Conservation (phyloP, 1,140 invertebrate genomes). For the Drosophila insularis region DNA sequence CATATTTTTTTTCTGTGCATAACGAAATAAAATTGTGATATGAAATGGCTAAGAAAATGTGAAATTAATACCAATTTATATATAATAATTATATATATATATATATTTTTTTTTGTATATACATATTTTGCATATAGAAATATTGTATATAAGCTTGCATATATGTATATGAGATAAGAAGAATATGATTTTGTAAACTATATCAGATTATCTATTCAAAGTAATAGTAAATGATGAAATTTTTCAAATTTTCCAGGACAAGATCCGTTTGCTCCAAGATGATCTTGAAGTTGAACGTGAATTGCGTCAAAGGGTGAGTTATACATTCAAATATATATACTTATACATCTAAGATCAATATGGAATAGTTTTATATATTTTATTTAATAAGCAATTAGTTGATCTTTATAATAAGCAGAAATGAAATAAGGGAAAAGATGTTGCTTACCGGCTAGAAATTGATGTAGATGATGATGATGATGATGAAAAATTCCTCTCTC, state of each 20-base stretch:
- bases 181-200: conserved; percentile 2
- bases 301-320: conserved; percentile 96
- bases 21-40: neutral
- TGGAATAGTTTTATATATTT: neutral
- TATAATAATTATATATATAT: neutral
- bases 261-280: conserved; percentile 98
- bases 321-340: neutral
- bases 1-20: conserved; percentile 2
- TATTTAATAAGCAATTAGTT: too few relatives aligned
- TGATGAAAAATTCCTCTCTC: neutral
- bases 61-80: conserved; percentile 7
- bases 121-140: conserved; percentile 16
- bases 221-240: conserved; percentile 23
- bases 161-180: conserved; percentile 29
- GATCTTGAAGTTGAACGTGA: conserved; percentile 98
- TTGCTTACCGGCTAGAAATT: conserved; percentile 18
- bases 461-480: conserved; percentile 10
- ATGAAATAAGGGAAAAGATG: too few relatives aligned
- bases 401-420: too few relatives aligned
- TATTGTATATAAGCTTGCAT: conserved; percentile 4
- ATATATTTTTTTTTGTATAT: neutral
- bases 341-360: neutral
- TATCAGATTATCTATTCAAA: conserved; percentile 19
- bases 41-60: conserved; percentile 5
- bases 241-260: conserved; percentile 90